Evolutionary conservation across 1,140 invertebrate genomes (phyloP).

Genomic region (Cydia fagiglandana): DNA sequence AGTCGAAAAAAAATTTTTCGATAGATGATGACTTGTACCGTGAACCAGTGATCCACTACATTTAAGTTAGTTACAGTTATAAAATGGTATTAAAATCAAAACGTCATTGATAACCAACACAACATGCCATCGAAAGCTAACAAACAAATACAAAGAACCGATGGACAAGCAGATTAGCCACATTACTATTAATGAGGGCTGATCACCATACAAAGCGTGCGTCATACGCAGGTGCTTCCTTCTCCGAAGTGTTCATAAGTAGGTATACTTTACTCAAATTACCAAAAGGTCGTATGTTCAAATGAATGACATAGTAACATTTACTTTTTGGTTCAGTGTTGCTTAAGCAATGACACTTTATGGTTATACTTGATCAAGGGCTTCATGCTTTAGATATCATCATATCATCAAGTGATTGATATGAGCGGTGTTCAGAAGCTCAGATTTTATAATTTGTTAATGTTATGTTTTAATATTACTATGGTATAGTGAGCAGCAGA

Average conservation of each 20-base stretch:
- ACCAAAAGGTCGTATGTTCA: background rate
- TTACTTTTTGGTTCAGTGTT: background rate
- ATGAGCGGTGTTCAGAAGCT: background rate
- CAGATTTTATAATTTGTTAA: too few relatives aligned
- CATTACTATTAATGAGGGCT: conserved; percentile 29
- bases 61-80: background rate
- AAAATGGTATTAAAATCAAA: background rate
- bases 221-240: conserved; percentile 53
- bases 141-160: conserved; percentile 20
- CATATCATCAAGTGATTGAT: background rate
- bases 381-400: background rate
- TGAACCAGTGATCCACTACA: background rate
- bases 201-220: conserved; percentile 29
- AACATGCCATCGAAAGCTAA: conserved; percentile 4
- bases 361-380: background rate
- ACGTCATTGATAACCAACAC: background rate
- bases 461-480: too few relatives aligned
- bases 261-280: background rate
- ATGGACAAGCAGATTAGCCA: conserved; percentile 28
- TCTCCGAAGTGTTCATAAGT: conserved; percentile 48
- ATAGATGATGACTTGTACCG: background rate
- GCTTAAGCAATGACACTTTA: background rate
- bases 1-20: too few relatives aligned
- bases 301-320: conserved; percentile 1
- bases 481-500: too few relatives aligned